phyloP scores from a whole-genome alignment of 2,888 invertebrate genomes.

The Cataglyphis altisquamis region DNA sequence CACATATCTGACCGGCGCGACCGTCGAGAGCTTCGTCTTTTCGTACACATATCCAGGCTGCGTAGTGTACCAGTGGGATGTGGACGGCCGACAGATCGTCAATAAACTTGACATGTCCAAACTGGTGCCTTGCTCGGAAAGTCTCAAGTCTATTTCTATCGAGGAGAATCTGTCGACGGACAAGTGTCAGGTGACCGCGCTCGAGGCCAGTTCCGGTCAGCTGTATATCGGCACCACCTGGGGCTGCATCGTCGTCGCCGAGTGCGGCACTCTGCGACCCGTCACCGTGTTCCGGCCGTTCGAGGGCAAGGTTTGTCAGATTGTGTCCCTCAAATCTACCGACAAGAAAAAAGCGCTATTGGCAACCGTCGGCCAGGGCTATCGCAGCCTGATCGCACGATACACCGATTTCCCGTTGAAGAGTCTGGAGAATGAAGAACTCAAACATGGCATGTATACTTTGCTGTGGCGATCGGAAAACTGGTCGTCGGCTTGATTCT shows the following conservation, averaged over 20 bases:
- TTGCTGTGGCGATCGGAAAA: constrained; percentile 91
- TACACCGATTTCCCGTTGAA: constrained; percentile 88
- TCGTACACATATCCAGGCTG: constrained; percentile 96
- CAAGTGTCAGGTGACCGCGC: constrained; percentile 90
- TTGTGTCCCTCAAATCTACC: constrained; percentile 83
- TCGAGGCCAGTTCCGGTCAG: constrained; percentile 87
- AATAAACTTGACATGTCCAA: constrained; percentile 96
- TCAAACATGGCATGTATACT: constrained; percentile 88
- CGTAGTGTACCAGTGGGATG: constrained; percentile 95
- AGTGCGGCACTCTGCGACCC: constrained; percentile 92
- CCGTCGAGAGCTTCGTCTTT: constrained; percentile 89
- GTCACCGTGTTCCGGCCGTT: constrained; percentile 97
- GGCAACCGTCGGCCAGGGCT: constrained; percentile 94
- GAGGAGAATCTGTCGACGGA: constrained; percentile 94
- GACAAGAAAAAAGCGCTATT: constrained; percentile 87
- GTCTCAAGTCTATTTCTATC: constrained; percentile 95
- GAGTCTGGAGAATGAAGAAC: constrained; percentile 84
- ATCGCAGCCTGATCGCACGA: constrained; percentile 91
- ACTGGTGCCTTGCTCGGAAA: constrained; percentile 96
- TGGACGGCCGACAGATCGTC: constrained; percentile 89
- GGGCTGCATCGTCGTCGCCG: constrained; percentile 97
- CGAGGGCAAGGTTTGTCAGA: constrained; percentile 91
- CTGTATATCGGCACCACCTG: constrained; percentile 97
- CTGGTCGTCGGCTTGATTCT: constrained; percentile 87
- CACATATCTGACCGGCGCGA: constrained; percentile 89